A percentile compares a stretch with the other conserved stretches of the same genome.
Evolutionary conservation across 1,140 invertebrate genomes (phyloP).

Genomic region (Holotrichia oblita): DNA sequence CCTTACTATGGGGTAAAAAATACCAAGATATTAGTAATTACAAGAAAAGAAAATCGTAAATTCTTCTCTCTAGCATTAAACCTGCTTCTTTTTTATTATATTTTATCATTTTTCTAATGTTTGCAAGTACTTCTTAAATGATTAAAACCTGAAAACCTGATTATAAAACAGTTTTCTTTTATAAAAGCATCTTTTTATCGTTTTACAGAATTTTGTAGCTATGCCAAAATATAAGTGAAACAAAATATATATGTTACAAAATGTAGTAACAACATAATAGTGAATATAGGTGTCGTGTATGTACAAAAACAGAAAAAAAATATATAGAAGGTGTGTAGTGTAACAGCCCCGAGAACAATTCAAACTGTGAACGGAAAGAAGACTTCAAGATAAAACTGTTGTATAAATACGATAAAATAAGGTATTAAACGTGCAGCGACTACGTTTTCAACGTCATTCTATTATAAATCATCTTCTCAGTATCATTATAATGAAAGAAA

Average conservation of each 20-base stretch:
- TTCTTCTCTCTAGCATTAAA: too few species aligned
- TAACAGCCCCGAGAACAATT: constrained; percentile 49
- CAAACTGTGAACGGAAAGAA: constrained; percentile 39
- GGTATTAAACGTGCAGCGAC: constrained; percentile 45
- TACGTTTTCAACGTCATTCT: constrained; percentile 30
- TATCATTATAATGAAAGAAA: neutral
- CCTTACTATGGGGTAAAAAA: too few species aligned
- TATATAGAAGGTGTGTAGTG: constrained; percentile 46
- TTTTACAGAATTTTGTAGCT: constrained; percentile 50
- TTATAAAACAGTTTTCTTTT: constrained; percentile 13
- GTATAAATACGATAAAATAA: constrained; percentile 16
- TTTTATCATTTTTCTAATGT: neutral
- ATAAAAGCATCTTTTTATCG: constrained; percentile 17
- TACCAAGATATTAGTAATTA: too few species aligned
- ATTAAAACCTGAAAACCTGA: constrained; percentile 23
- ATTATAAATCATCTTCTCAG: constrained; percentile 26
- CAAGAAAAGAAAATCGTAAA: too few species aligned
- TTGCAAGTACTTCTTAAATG: neutral
- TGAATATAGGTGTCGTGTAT: constrained; percentile 60
- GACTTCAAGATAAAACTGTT: constrained; percentile 41
- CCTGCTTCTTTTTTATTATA: too few species aligned
- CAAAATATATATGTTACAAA: constrained; percentile 51
- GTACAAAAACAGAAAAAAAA: constrained; percentile 52
- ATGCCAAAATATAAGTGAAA: constrained; percentile 57
- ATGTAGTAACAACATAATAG: constrained; percentile 52